These are phyloP conservation scores for Netelia virgata DNA, from an alignment of 2,888 invertebrate species.

Conservation along the genomic window DNA sequence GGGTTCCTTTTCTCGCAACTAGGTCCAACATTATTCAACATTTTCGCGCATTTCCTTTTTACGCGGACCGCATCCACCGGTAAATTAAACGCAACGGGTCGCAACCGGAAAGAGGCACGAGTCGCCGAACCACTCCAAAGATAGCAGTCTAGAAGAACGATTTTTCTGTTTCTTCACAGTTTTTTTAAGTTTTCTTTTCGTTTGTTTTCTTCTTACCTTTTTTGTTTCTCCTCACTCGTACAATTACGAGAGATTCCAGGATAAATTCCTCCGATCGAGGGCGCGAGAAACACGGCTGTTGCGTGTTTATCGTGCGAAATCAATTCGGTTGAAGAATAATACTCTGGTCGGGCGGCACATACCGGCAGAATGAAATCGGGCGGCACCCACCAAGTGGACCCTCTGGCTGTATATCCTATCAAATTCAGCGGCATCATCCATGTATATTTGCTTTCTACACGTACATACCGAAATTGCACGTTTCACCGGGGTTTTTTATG, in stretches of 20 bases:
- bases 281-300: constrained; percentile 19
- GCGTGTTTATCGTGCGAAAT: constrained; percentile 64
- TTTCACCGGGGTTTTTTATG: neutral
- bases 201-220: constrained; percentile 37
- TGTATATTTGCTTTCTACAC: constrained; percentile 4
- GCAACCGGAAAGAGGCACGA: neutral
- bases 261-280: constrained; percentile 32
- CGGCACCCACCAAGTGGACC: constrained; percentile 33
- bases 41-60: constrained; percentile 29
- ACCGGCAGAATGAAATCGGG: constrained; percentile 35
- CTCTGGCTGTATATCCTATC: constrained; percentile 30
- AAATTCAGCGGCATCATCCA: constrained; percentile 14
- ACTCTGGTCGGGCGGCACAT: constrained; percentile 10
- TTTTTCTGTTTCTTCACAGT: constrained; percentile 6
- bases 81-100: constrained; percentile 22
- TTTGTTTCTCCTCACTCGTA: neutral
- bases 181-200: constrained; percentile 5
- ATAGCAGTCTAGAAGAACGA: constrained; percentile 27
- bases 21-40: constrained; percentile 46
- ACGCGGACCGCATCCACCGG: neutral
- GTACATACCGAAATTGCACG: neutral
- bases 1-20: constrained; percentile 19
- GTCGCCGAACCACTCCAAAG: neutral
- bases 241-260: constrained; percentile 32
- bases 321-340: constrained; percentile 57